Base-by-base conservation (phyloP, 2,113 vertebrate species). In the Crypturellus undulatus region DNA sequence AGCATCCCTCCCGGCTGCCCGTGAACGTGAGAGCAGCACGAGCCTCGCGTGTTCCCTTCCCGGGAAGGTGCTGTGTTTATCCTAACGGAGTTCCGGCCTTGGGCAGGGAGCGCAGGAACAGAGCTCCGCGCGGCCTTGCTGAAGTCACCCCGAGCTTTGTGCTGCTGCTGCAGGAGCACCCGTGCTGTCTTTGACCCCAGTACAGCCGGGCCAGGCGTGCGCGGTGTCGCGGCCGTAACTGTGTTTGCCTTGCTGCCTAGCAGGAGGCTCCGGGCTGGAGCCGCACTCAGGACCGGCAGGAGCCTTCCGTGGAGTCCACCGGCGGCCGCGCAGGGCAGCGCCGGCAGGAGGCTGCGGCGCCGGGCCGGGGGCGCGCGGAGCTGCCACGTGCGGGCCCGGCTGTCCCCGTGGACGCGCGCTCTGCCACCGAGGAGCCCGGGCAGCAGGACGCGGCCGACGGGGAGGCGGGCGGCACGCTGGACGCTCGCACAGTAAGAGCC, bases 181-280 rank as follows among this genome's bases (percentile, higher is more conserved):
- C 12, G 1, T 42, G 65, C 71, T 60, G 2, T 58, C 28, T 77
- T 54, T 84, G 70, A 51, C 25, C 78, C 58, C 38, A 47, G 78
- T 42, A 1, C 20, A 54, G 34, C n/a, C 21, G 3, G 65, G 8
- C 54, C 56, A 47, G 40, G 22, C 24, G 18, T 18, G 9, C 15
- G 12, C 28, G 12, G 14, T 60, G 43, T 3, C 38, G 54, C 70
- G 59, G 92, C 70, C 82, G 0, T 95, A 93, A 96, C 7, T 87
- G 80, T 96, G 70, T 96, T 92, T 96, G 90, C 83, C 91, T 93
- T 95, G n/a, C 68, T 89, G 54, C 58, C 92, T 85, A 77, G 89
- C 81, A 97, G 94, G 97, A 97, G 49, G 97, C 97, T 88, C 77
- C 92, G 19, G 92, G 94, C 59, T 79, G 91, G 18, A 97, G 96